Evolutionary conservation across 2,797 vertebrate genomes (phyloP).

Genomic region (Mycteria americana): DNA sequence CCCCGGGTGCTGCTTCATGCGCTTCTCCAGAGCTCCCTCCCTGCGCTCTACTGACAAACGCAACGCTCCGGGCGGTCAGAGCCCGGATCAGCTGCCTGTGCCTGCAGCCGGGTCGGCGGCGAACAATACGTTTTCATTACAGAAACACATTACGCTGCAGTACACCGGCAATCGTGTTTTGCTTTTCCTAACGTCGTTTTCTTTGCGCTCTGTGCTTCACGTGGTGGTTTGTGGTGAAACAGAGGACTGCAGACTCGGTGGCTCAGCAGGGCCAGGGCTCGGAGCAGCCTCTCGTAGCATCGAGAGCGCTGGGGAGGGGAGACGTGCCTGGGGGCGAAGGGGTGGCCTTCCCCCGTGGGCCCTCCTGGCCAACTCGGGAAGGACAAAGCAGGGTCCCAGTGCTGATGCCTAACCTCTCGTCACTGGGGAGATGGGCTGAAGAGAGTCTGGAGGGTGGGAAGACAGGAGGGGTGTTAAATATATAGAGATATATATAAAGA

Average conservation of each 20-base stretch:
- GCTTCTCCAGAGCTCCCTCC: neutral
- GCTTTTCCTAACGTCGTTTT: neutral
- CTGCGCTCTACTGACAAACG: neutral
- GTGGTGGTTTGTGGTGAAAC: neutral
- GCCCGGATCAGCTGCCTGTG: neutral
- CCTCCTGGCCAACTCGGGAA: neutral
- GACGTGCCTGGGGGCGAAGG: too few relatives aligned
- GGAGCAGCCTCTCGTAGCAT: neutral
- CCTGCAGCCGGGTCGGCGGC: neutral
- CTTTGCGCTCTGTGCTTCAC: neutral
- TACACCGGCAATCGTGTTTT: neutral
- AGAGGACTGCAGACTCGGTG: neutral
- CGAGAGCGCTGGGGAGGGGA: neutral
- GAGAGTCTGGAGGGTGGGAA: neutral
- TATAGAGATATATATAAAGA: neutral
- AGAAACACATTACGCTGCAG: neutral
- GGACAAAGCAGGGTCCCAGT: neutral
- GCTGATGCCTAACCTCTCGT: neutral
- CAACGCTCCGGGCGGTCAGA: rapidly evolving
- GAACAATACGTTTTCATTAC: neutral
- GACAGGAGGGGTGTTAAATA: neutral
- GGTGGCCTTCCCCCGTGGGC: neutral
- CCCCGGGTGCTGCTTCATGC: neutral
- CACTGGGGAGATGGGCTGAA: neutral
- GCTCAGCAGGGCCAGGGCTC: neutral